Percentiles rank a stretch among this genome's conserved stretches.
These are phyloP conservation scores for Galerucella calmariensis DNA, from an alignment of 2,888 invertebrate species.

Conservation along the genomic window DNA sequence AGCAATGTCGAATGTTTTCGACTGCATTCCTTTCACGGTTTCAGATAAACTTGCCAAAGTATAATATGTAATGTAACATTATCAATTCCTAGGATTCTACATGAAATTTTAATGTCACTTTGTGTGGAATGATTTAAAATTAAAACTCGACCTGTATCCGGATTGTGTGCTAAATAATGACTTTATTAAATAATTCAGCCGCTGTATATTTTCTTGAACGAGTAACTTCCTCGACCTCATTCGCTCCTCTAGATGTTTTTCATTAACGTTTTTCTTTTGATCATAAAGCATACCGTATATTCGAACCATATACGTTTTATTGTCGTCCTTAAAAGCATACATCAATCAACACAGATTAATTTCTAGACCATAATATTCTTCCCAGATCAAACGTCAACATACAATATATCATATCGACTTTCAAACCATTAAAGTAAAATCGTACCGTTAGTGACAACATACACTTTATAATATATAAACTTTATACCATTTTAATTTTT, in stretches of 20 bases:
- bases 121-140: no score
- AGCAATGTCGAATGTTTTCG: no score
- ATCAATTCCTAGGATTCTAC: no score
- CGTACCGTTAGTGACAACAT: background rate
- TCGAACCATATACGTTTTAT: background rate
- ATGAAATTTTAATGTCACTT: no score
- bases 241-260: background rate
- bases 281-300: background rate
- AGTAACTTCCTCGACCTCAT: background rate
- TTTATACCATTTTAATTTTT: constrained; percentile 7
- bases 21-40: no score
- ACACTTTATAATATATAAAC: background rate
- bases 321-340: background rate
- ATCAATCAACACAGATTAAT: constrained; percentile 6
- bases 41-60: no score
- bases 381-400: constrained; percentile 1
- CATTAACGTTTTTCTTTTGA: no score
- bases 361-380: background rate
- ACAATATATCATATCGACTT: constrained; percentile 5
- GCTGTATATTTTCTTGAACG: background rate
- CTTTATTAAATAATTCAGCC: no score
- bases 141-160: no score
- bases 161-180: no score
- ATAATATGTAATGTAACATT: no score
- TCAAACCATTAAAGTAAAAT: constrained; percentile 3